These are phyloP conservation scores for Trimorus sp. DNA, from an alignment of 2,888 invertebrate genomes.

Conservation along the genomic window DNA sequence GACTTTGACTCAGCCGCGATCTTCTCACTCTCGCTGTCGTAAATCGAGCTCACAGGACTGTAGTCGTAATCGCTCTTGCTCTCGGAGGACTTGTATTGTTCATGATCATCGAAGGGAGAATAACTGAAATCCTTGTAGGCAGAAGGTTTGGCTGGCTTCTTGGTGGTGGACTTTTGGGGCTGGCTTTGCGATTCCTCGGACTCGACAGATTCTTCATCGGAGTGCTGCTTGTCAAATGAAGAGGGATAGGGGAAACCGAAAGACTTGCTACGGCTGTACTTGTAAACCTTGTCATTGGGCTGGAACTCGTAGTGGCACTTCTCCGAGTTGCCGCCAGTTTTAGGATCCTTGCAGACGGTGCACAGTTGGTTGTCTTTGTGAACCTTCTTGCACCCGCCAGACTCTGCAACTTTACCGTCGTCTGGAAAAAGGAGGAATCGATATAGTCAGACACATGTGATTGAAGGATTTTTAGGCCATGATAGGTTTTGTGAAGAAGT, in stretches of 20 bases:
- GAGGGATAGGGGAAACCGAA: slow-evolving; percentile 71
- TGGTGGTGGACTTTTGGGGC: slow-evolving; percentile 45
- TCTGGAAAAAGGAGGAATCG: not conserved
- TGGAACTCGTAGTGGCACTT: slow-evolving; percentile 84
- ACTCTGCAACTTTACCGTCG: slow-evolving; percentile 5
- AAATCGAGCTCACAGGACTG: slow-evolving; percentile 75
- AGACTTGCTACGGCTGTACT: slow-evolving; percentile 74
- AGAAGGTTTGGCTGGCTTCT: slow-evolving; percentile 31
- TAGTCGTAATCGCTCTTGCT: slow-evolving; percentile 55
- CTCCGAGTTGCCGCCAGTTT: slow-evolving; percentile 83
- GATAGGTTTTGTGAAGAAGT: no score
- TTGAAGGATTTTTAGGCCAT: no score
- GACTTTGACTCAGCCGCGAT: slow-evolving; percentile 84
- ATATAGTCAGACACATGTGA: no score
- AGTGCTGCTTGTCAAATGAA: slow-evolving; percentile 24
- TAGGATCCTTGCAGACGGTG: slow-evolving; percentile 83
- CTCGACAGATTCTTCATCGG: slow-evolving; percentile 10
- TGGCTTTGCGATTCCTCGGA: slow-evolving; percentile 61
- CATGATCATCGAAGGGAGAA: slow-evolving; percentile 23
- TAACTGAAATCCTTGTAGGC: slow-evolving; percentile 29
- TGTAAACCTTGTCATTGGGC: slow-evolving; percentile 78
- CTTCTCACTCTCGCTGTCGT: slow-evolving; percentile 84
- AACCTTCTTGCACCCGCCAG: slow-evolving; percentile 71
- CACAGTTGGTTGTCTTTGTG: slow-evolving; percentile 82
- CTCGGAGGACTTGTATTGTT: slow-evolving; percentile 40